Evolutionary conservation across 2,113 vertebrate species (phyloP), one percentile per base, ranked within the genome.

Genomic region (Anthoscopus minutus): DNA sequence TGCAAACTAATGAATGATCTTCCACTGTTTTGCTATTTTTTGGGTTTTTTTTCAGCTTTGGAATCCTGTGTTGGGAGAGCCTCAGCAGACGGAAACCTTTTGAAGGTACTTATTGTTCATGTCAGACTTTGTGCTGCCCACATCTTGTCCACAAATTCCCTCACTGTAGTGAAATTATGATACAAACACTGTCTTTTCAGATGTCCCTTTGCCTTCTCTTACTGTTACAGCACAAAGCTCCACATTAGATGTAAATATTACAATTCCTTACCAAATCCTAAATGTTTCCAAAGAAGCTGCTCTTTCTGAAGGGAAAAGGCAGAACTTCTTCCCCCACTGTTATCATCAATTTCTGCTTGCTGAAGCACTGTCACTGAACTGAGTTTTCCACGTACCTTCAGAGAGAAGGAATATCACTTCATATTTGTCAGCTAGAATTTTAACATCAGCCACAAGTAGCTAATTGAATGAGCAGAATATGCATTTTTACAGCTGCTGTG

Each of bases 31-130:
- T 69, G 12, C 8, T 50, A 31, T 0, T 38, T 44, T 81, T 31
- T 10, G 6, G 15, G 2, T 18, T 50, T 82, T 70, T 37, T 20
- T 48, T 9, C 57, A 97, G 97, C n/a, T 97, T 97, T 83, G 97
- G 96, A 93, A 94, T 97, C 18, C 35, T 95, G 53, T 96, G 93
- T 7, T 97, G 96, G 95, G 97, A 97, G 71, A 93, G 31, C 24
- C 60, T 97, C 58, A 97, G 95, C 92, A 96, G 97, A 86, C 81
- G 1, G 86, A 95, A 83, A 37, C 97, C 97, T 48, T 95, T 97
- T 27, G 92, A 94, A 94, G 97, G 97, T 97, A 97, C 83, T 93
- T 76, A 14, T 53, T 61, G 12, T 20, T 86, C 28, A 14, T 7
- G 13, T 33, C 40, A 57, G n/a, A 70, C 13, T 64, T 35, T 15